Evolutionary conservation across 2,888 invertebrate genomes (phyloP).

Genomic region (Smittia aterrima): DNA sequence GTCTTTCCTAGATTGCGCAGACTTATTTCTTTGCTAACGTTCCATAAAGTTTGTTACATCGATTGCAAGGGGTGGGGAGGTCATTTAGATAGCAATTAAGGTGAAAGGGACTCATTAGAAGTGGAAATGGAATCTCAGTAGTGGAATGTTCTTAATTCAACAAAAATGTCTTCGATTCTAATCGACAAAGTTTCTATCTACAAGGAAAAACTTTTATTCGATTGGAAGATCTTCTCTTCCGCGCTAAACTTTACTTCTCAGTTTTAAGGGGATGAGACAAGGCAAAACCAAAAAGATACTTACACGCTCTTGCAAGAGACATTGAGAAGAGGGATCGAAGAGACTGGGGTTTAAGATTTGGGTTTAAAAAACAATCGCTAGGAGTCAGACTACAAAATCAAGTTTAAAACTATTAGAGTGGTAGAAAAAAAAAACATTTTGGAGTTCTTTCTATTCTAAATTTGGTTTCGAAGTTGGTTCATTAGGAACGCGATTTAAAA

Average conservation of each 20-base stretch:
- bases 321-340: neutral
- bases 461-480: neutral
- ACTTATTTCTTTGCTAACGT: neutral
- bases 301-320: neutral
- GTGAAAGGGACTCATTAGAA: neutral
- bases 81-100: neutral
- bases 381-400: constrained; percentile 1
- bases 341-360: neutral
- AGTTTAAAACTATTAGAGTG: neutral
- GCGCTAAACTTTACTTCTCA: neutral
- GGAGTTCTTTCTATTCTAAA: constrained; percentile 2
- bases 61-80: neutral
- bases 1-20: too few relatives aligned
- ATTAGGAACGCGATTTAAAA: neutral
- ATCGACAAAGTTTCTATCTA: constrained; percentile 29
- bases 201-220: constrained; percentile 7
- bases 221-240: too few relatives aligned
- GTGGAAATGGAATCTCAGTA: neutral
- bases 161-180: constrained; percentile 23
- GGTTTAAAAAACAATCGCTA: neutral
- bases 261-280: neutral
- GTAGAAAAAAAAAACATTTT: neutral
- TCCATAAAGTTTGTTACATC: neutral
- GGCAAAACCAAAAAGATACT: neutral
- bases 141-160: neutral